These are phyloP conservation scores for Anguilla japonica DNA, from an alignment of 2,113 vertebrate genomes.

Conservation along the genomic window DNA sequence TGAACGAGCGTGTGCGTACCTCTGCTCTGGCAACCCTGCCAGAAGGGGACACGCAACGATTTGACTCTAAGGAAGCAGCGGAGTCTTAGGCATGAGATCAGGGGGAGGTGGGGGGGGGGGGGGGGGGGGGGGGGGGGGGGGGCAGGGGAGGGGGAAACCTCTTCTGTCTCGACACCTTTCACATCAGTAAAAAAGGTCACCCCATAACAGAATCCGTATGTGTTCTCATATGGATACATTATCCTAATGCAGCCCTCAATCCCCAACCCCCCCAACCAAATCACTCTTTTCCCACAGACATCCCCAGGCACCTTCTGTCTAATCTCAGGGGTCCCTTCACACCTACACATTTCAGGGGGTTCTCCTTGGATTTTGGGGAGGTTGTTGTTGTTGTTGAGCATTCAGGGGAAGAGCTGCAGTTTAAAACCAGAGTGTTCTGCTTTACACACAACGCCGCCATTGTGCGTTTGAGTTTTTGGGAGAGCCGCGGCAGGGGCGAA, in stretches of 20 bases:
- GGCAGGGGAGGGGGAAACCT: neutral
- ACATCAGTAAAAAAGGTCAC: constrained; percentile 34
- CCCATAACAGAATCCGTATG: neutral
- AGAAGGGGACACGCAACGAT: no score
- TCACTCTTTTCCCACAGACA: neutral
- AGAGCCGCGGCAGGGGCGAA: constrained; percentile 44
- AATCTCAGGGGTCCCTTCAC: neutral
- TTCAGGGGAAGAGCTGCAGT: neutral
- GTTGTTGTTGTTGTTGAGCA: neutral
- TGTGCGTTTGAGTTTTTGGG: neutral
- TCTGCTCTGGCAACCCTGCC: no score
- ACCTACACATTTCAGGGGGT: constrained; percentile 10
- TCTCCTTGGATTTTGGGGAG: neutral
- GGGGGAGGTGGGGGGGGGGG: neutral
- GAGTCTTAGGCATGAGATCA: neutral
- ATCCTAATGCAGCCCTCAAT: neutral
- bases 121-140: neutral
- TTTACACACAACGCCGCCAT: neutral
- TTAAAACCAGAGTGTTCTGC: neutral
- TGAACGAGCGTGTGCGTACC: no score
- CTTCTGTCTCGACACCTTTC: constrained; percentile 31
- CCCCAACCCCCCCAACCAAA: neutral
- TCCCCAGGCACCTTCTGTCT: neutral
- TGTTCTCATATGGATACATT: neutral
- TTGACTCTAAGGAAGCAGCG: neutral